Base-by-base conservation (phyloP, 1,140 invertebrate genomes). In the Chlorops oryzae region DNA sequence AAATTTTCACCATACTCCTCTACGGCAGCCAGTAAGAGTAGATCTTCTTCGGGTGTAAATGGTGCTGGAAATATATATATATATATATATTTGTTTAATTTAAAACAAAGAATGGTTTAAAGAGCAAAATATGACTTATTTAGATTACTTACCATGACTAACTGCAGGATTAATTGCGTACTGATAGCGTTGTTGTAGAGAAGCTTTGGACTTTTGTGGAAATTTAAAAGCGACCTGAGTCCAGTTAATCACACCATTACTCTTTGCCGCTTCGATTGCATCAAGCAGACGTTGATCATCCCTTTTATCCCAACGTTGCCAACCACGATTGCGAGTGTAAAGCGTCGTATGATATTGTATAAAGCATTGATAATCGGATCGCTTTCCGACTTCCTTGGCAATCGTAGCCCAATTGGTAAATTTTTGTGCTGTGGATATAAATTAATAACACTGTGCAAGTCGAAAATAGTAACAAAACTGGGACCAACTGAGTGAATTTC, bases 291-390 rank as follows among this genome's bases (percentile, higher is more conserved):
- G 74, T 34, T 75, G 63, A 55, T 85, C 80, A 61, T 87, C 84
- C 52, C 77, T 67, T 24, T 68, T 59, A n/a, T 73, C 73, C 81
- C 84, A 86, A 46, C 27, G 60, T 2, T 51, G 52, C n/a, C n/a
- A n/a, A n/a, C n/a, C n/a, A n/a, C n/a, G n/a, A n/a, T n/a, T 9
- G 12, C n/a, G 65, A 58, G 50, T 55, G 32, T 32, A 37, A 45
- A 37, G 50, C 59, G 75, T 75, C 2, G 77, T 79, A 18, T 78
- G 76, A 58, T 77, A 83, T 55, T 83, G 79, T 3, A 84, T 73
- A 63, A 83, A 84, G 58, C 80, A 81, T 55, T 84, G 82, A 60
- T 82, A 86, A 7, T 76, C 80, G 15, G 79, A 80, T 25, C 85
- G 73, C 3, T 74, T 73, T 1, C 65, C 62, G 12, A 87, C 55